Evolutionary conservation across 2,888 invertebrate genomes (phyloP).

Genomic region (Torymus aiolomorphi): DNA sequence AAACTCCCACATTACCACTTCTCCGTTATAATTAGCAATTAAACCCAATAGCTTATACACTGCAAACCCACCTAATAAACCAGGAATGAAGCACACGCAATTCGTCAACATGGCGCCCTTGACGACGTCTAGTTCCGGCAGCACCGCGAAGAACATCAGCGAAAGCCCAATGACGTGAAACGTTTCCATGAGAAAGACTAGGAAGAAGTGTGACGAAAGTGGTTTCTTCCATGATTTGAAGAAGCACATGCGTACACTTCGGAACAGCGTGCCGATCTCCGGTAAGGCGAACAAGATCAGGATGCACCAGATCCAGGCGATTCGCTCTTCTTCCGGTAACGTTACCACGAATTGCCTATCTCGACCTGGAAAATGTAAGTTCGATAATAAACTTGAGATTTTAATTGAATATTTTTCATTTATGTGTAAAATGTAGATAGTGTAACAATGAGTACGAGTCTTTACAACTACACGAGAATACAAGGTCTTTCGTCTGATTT

Average conservation of each 20-base stretch:
- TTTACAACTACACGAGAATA: no score
- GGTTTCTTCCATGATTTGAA: constrained; percentile 92
- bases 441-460: no score
- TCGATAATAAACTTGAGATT: no score
- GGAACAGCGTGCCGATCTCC: constrained; percentile 90
- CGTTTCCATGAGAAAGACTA: constrained; percentile 90
- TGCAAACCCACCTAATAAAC: constrained; percentile 78
- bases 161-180: constrained; percentile 92
- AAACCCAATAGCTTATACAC: no score
- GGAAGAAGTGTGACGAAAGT: constrained; percentile 80
- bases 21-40: no score
- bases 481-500: no score
- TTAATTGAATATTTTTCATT: no score
- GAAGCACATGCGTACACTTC: constrained; percentile 90
- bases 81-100: constrained; percentile 94
- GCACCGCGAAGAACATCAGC: constrained; percentile 89
- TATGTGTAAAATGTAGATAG: no score
- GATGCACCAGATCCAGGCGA: constrained; percentile 95
- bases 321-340: constrained; percentile 89
- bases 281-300: constrained; percentile 92
- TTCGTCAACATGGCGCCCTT: constrained; percentile 97
- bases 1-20: no score
- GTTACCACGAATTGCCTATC: constrained; percentile 90
- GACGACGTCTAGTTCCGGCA: constrained; percentile 95
- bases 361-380: constrained; percentile 79